A percentile compares a stretch with the other conserved stretches of the same genome.
phyloP scores from a whole-genome alignment of 2,888 invertebrate genomes.

The Hydraecia micacea region DNA sequence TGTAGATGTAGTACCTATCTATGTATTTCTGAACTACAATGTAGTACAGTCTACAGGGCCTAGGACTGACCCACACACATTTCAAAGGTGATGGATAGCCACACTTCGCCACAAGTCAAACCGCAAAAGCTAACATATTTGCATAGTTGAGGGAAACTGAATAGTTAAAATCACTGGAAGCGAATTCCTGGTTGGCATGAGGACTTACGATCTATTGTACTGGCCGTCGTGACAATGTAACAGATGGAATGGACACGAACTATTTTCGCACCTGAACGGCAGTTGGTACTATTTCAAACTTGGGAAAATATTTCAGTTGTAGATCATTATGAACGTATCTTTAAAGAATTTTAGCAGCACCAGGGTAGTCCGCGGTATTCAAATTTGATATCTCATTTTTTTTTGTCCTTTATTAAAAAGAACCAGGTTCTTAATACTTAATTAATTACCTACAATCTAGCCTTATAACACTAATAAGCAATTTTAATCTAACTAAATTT shows the following conservation, averaged over 20 bases:
- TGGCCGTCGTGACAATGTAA: conserved; percentile 74
- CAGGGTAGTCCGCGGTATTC: neutral
- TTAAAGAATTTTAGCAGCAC: neutral
- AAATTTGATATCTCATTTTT: neutral
- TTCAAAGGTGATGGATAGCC: conserved; percentile 53
- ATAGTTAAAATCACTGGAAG: conserved; percentile 83
- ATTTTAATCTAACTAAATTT: no score
- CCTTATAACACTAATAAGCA: no score
- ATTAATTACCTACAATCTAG: no score
- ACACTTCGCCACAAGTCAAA: conserved; percentile 40
- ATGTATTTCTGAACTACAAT: conserved; percentile 12
- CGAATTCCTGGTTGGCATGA: conserved; percentile 74
- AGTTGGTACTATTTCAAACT: conserved; percentile 14
- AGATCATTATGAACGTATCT: neutral
- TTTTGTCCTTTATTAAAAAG: no score
- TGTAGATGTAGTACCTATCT: neutral
- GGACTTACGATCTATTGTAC: conserved; percentile 85
- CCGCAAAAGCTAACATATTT: conserved; percentile 75
- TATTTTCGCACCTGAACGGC: conserved; percentile 36
- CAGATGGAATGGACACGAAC: conserved; percentile 48
- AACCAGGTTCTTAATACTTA: no score
- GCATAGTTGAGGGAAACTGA: conserved; percentile 77
- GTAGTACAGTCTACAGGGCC: conserved; percentile 34
- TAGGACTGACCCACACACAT: conserved; percentile 27
- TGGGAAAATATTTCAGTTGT: conserved; percentile 7